Evolutionary conservation across 1,140 invertebrate species (phyloP), one percentile per base, ranked within the genome.

Genomic region (Aphaenogaster floridana): DNA sequence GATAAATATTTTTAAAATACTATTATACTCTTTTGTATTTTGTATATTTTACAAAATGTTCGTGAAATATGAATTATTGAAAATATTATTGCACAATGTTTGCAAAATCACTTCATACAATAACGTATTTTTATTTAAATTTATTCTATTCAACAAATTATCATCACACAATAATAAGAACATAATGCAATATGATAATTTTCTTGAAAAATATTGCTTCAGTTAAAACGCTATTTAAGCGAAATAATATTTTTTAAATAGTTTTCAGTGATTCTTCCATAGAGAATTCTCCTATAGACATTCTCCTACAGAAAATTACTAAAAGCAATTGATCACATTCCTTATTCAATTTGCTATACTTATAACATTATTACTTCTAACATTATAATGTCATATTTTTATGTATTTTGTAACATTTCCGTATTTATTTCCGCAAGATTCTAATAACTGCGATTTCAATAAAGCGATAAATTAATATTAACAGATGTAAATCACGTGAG

Each of bases 21-120:
- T 21, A 42, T 34, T 52, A 59, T n/a, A 57, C 4, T 28, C 17
- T 42, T n/a, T 34, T 63, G 7, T 17, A 57, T 54, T 52, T 74
- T 36, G 28, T 48, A 57, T 8, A n/a, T 21, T 72, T 36, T 72
- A 72, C 28, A 54, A 74, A 74, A 39, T 34, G 2, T 8, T 72
- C 8, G 36, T 52, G 4, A 34, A 72, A 72, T n/a, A 52, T 72
- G 36, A 72, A 72, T 52, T 52, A 36, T 50, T 50, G 21, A n/a
- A 50, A 45, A 8, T 68, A 39, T 39, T 57, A 54, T 54, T 66
- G 8, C 13, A 17, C 17, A 64, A 39, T 39, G 21, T 1, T 42
- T 21, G n/a, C n/a, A 71, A 13, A 71, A 50, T 50, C 28, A 21
- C 68, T 15, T 69, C 6, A 9, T 48, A 28, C n/a, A 9, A 45